Evolutionary conservation across 2,113 vertebrate species (phyloP).

Genomic region (Blennius ocellaris): DNA sequence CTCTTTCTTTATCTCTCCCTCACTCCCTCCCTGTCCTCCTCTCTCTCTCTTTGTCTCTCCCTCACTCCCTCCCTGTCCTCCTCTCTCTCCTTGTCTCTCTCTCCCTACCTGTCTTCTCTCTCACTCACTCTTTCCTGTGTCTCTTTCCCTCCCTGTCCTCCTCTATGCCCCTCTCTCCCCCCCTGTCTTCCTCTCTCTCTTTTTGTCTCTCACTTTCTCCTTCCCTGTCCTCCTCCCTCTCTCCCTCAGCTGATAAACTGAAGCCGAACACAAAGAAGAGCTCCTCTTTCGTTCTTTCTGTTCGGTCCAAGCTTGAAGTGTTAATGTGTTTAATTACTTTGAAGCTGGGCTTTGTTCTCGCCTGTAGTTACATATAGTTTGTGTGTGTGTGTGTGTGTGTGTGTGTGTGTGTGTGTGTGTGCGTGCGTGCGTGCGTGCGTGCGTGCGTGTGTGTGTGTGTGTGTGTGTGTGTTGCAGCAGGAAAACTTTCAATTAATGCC

Average conservation of each 20-base stretch:
- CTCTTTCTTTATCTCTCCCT: too few species aligned
- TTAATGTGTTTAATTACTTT: constrained; percentile 76
- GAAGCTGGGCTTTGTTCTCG: constrained; percentile 32
- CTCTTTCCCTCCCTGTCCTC: too few species aligned
- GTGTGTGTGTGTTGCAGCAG: constrained; percentile 40
- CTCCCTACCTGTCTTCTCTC: too few species aligned
- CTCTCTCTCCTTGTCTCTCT: constrained; percentile 15
- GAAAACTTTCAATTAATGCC: constrained; percentile 68
- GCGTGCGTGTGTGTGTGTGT: constrained; percentile 8
- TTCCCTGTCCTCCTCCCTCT: constrained; percentile 37
- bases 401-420: constrained; percentile 34
- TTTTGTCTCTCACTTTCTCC: background rate
- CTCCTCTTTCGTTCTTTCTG: constrained; percentile 49
- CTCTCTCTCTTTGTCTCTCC: constrained; percentile 13
- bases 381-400: constrained; percentile 25
- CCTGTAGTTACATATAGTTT: background rate
- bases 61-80: background rate
- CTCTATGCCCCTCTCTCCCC: too few species aligned
- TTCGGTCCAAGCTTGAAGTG: constrained; percentile 67
- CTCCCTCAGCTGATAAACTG: constrained; percentile 53
- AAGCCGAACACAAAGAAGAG: constrained; percentile 68
- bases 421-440: constrained; percentile 19
- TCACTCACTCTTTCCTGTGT: too few species aligned
- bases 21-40: constrained; percentile 23
- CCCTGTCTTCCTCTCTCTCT: too few species aligned